These are phyloP conservation scores for Dolichallabes microphthalmus DNA, from an alignment of 2,113 vertebrate species.

Conservation along the genomic window DNA sequence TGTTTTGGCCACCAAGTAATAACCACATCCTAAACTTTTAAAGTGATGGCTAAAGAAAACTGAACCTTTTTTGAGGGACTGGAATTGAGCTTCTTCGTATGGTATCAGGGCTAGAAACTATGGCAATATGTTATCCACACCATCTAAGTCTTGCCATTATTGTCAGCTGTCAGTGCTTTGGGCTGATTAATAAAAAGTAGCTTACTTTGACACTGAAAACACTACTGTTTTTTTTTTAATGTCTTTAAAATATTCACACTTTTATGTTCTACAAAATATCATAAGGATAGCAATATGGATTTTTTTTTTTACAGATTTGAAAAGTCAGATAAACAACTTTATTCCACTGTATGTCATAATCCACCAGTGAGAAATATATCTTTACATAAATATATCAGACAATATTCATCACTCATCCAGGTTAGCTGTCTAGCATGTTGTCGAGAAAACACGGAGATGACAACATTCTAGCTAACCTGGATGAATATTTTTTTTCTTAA, in stretches of 20 bases:
- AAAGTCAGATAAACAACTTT: too few relatives aligned
- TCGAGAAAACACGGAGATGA: too few relatives aligned
- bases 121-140: not conserved
- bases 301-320: too few relatives aligned
- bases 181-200: not conserved
- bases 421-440: too few relatives aligned
- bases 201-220: not conserved
- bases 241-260: not conserved
- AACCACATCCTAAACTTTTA: not conserved
- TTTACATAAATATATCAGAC: too few relatives aligned
- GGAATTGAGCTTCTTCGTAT: not conserved
- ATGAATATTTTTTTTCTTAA: too few relatives aligned
- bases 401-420: too few relatives aligned
- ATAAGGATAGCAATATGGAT: not conserved
- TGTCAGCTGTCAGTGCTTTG: not conserved
- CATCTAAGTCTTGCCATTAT: not conserved
- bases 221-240: not conserved
- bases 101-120: not conserved
- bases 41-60: not conserved
- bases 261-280: not conserved
- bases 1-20: slow-evolving; percentile 29
- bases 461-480: too few relatives aligned
- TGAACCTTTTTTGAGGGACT: too few relatives aligned
- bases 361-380: too few relatives aligned
- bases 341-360: too few relatives aligned